Base-by-base conservation (phyloP, 2,113 vertebrate species). In the Nettapus auritus region DNA sequence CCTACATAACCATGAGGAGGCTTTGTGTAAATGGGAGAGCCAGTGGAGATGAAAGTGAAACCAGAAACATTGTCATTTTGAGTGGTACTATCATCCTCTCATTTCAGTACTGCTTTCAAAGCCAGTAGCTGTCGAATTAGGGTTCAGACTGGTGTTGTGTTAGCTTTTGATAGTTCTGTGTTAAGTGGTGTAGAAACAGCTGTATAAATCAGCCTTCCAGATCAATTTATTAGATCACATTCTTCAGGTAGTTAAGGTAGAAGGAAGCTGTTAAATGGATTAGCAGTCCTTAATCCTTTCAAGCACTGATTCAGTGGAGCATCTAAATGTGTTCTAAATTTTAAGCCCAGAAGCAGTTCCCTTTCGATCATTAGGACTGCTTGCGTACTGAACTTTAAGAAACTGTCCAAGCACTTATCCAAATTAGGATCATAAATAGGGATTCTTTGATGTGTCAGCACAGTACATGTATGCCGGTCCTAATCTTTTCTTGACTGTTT, bases 211-310 rank as follows among this genome's bases (percentile, higher is more conserved):
- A 76, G 23, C 42, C 56, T 92, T 86, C 88, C 66, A 86, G 34
- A 66, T 64, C 40, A 67, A 67, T 84, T 74, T 70, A 48, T 79
- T 82, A 63, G 70, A 69, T 76, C 6, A 11, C 13, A 1, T 59
- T 84, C 34, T 73, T 74, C 52, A 57, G 55, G 9, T 62, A 42
- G 64, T 14, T 81, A 78, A 88, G 11, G 52, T 56, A 71, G 38
- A 93, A 70, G 73, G 60, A 82, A 82, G 44, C 29, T 89, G 79
- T 73, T 88, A 15, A 31, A 53, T 36, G 29, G 53, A 85, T 86
- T 91, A 92, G 22, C 57, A 82, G 25, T 44, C 52, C 62, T 87
- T 93, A 89, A 89, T 73, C 23, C 57, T 86, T 93, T 79, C 52
- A 56, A 87, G 71, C 17, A 59, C 52, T 44, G 26, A 52, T 92